A percentile compares a stretch with the other conserved stretches of the same genome.
Evolutionary conservation across 2,113 vertebrate genomes (phyloP).

Genomic region (Pelvicachromis taeniatus): DNA sequence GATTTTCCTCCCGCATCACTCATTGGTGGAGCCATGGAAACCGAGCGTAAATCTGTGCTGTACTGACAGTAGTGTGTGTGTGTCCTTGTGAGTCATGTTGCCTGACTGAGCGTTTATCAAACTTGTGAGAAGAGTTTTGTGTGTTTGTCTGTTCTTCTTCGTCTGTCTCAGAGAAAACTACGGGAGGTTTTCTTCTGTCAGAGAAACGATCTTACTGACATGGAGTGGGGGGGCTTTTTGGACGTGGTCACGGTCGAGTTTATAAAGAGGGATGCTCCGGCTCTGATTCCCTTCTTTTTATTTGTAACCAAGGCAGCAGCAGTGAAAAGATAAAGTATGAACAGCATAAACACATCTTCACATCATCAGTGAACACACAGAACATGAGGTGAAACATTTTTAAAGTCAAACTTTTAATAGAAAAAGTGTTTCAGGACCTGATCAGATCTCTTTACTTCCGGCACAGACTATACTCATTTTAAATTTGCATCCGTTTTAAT

Average conservation of each 20-base stretch:
- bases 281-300: not conserved
- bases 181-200: not conserved
- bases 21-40: not conserved
- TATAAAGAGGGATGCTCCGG: not conserved
- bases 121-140: not conserved
- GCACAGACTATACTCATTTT: not conserved
- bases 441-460: not conserved
- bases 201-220: not conserved
- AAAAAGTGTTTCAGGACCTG: not conserved
- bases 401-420: not conserved
- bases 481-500: not conserved
- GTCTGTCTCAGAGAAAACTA: not conserved
- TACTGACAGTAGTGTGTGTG: not conserved
- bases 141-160: not conserved
- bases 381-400: not conserved
- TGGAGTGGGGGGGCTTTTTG: not conserved
- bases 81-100: constrained; percentile 33
- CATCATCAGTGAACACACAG: not conserved
- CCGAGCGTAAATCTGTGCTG: not conserved
- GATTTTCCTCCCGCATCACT: not conserved
- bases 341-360: not conserved
- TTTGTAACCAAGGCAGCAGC: not conserved
- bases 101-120: not conserved
- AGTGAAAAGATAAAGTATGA: not conserved
- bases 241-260: not conserved